Percentiles rank a stretch among this genome's conserved stretches.
These are phyloP conservation scores for Cheilosia soror DNA, from an alignment of 2,888 invertebrate genomes.

Conservation along the genomic window DNA sequence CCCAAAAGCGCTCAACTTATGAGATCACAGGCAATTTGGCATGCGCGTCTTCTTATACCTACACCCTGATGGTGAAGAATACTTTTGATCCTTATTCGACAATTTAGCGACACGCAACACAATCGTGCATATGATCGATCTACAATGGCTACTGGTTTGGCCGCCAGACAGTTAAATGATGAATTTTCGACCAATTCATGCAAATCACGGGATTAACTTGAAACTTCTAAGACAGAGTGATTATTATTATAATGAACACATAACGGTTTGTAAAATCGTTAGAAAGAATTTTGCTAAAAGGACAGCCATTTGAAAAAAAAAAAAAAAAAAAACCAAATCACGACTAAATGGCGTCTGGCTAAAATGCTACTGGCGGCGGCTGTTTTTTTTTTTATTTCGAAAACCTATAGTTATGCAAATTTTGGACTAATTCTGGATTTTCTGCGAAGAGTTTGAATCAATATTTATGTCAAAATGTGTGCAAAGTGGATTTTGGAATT, in stretches of 20 bases:
- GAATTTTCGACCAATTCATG: conserved; percentile 49
- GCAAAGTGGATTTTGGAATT: conserved; percentile 3
- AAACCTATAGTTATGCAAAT: conserved; percentile 59
- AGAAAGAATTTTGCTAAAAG: conserved; percentile 29
- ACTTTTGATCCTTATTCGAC: conserved; percentile 46
- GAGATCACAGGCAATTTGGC: conserved; percentile 13
- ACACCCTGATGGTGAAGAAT: neutral
- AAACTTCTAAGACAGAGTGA: conserved; percentile 49
- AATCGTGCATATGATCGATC: conserved; percentile 32
- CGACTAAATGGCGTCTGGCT: conserved; percentile 29
- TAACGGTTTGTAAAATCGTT: conserved; percentile 50
- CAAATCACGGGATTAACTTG: conserved; percentile 52
- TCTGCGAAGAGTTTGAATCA: conserved; percentile 33
- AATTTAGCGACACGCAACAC: conserved; percentile 52
- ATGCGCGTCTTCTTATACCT: conserved; percentile 28
- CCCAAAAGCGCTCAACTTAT: neutral
- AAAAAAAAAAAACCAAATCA: neutral
- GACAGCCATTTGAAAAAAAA: neutral
- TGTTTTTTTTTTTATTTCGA: conserved; percentile 9
- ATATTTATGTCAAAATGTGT: conserved; percentile 26
- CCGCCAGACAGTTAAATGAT: conserved; percentile 56
- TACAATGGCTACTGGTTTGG: conserved; percentile 58
- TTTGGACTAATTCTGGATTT: neutral
- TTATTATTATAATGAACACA: conserved; percentile 63
- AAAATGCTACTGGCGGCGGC: conserved; percentile 62